Percentiles rank a stretch among this genome's conserved stretches.
These are phyloP conservation scores for Netelia virgata DNA, from an alignment of 2,888 invertebrate species.

Conservation along the genomic window DNA sequence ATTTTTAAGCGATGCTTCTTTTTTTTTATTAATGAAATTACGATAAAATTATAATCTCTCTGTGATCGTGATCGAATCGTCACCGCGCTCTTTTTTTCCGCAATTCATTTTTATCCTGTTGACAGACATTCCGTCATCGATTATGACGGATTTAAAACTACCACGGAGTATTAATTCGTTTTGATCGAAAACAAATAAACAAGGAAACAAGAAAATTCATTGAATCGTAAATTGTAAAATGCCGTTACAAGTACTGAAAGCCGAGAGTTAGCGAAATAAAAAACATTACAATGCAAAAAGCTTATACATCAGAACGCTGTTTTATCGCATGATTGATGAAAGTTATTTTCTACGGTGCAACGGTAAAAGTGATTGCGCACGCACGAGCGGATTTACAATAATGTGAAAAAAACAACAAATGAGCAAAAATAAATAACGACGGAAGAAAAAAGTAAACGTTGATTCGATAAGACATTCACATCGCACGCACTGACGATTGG, in stretches of 20 bases:
- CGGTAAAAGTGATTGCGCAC: conserved; percentile 49
- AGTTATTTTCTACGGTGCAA: conserved; percentile 50
- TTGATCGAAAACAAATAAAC: conserved; percentile 25
- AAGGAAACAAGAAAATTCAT: conserved; percentile 15
- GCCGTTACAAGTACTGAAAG: conserved; percentile 65
- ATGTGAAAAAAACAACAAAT: conserved; percentile 29
- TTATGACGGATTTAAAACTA: conserved; percentile 48
- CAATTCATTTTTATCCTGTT: conserved; percentile 41
- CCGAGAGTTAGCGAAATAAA: conserved; percentile 64
- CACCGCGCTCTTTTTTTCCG: conserved; percentile 7
- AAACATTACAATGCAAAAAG: conserved; percentile 63
- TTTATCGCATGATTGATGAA: conserved; percentile 47
- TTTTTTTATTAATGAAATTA: conserved; percentile 6
- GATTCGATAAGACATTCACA: conserved; percentile 39
- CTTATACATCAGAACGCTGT: conserved; percentile 47
- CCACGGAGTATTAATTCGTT: conserved; percentile 63
- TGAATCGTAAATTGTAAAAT: conserved; percentile 67
- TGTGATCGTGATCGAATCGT: conserved; percentile 31
- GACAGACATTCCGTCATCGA: conserved; percentile 42
- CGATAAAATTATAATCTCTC: conserved; percentile 12
- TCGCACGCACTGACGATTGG: conserved; percentile 39
- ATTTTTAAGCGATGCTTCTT: conserved; percentile 24
- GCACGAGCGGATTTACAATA: conserved; percentile 38
- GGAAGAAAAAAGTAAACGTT: conserved; percentile 28
- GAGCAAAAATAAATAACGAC: conserved; percentile 11